These are phyloP conservation scores for Gracilinanus agilis DNA, from an alignment of 2,113 vertebrate genomes.

Conservation along the genomic window DNA sequence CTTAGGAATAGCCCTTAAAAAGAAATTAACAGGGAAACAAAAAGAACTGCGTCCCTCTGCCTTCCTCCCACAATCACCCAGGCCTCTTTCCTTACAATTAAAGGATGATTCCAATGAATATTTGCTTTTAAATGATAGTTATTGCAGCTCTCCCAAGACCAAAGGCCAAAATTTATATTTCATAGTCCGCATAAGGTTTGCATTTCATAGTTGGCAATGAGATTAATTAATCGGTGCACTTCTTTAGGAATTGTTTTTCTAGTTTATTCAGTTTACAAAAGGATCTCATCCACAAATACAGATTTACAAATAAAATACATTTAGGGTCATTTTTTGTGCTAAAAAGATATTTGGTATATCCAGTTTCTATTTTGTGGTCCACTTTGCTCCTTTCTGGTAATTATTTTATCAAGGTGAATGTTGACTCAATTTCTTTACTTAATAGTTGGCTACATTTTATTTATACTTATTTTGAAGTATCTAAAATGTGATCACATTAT, in stretches of 20 bases:
- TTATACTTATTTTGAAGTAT: background rate
- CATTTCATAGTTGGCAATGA: background rate
- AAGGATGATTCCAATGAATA: background rate
- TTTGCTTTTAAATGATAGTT: background rate
- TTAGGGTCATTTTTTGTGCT: background rate
- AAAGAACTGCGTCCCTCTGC: background rate
- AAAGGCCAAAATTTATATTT: background rate
- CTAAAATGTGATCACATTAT: background rate
- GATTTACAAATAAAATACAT: background rate
- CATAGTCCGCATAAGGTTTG: too few species aligned
- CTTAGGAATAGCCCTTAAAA: background rate
- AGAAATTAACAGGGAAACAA: background rate
- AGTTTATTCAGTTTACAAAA: background rate
- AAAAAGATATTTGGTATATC: background rate
- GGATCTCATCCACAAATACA: background rate
- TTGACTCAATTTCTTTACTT: background rate
- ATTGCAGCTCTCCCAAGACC: background rate
- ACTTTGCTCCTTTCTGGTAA: background rate
- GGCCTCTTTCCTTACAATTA: background rate
- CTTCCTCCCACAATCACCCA: background rate
- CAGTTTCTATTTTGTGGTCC: background rate
- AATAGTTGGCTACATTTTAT: background rate
- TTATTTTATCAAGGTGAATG: background rate
- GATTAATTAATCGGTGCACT: background rate
- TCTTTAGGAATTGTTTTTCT: background rate